Evolutionary conservation across 2,113 vertebrate genomes (phyloP).

Genomic region (Bubo bubo): DNA sequence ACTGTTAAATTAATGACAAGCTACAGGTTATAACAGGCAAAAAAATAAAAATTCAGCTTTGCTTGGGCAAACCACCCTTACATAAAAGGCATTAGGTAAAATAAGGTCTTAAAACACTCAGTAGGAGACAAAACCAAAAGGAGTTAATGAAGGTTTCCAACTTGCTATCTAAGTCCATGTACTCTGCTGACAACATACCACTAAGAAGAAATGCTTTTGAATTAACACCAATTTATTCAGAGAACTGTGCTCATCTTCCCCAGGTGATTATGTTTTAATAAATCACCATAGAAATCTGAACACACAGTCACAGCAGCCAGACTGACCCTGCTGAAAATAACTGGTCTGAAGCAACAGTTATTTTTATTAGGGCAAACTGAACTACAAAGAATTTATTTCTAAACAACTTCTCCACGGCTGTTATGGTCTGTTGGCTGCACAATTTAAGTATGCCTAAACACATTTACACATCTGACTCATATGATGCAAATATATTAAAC

Average conservation of each 20-base stretch:
- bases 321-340: neutral
- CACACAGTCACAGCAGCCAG: neutral
- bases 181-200: neutral
- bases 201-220: neutral
- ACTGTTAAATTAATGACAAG: neutral
- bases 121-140: neutral
- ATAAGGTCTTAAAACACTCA: neutral
- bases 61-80: neutral
- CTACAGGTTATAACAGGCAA: neutral
- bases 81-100: neutral
- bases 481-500: neutral
- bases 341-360: neutral
- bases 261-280: constrained; percentile 3
- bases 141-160: neutral
- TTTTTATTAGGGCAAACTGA: constrained; percentile 7
- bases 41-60: neutral
- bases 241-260: neutral
- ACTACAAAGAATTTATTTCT: neutral
- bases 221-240: neutral
- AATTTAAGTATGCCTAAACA: neutral
- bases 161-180: neutral
- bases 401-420: neutral
- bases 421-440: neutral
- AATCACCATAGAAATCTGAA: neutral
- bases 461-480: neutral